Evolutionary conservation across 2,888 invertebrate species (phyloP), one percentile per base, ranked within the genome.

Genomic region (Serrognathus titanus): DNA sequence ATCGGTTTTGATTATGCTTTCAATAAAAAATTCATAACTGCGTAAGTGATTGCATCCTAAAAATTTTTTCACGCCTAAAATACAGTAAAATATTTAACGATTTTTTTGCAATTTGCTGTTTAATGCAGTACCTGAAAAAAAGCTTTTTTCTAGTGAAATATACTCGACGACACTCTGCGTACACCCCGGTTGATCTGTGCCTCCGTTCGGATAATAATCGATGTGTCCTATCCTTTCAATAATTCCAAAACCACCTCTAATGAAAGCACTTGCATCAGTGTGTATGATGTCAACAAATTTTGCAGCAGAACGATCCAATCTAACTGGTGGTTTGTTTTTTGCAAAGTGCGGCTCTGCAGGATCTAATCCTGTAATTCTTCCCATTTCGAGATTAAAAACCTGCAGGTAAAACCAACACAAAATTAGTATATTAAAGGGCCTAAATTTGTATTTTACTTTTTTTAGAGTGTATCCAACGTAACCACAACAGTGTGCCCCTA

Each of bases 301-400:
- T 0, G 96, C 97, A 70, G 96, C 96, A 0, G 88, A 84, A 3
- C 88, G 84, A 73, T 96, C 95, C 47, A 97, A 79, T 0, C 95
- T 85, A 1, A 96, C 92, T 57, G 89, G 81, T 0, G 87, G 83
- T 39, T 88, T 86, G 0, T 92, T 90, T 68, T 90, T 86, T 57
- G 87, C 86, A 78, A 95, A 97, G 72, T 92, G 89, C 0, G 96
- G 97, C 60, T 93, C 92, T 0, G 97, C 96, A 0, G 97, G 95
- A 78, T 97, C 97, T 67, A 97, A 72, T 0, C 92, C 94, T 0
- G 91, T 88, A 51, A 95, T 94, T 51, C 94, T 81, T 4, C 88
- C 93, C 7, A 94, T 69, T 63, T 83, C 87, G 31, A 89, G 72
- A 45, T 85, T 83, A 69, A 86, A 89, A 70, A 83, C 83, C 80